Conservation (phyloP, 2,113 vertebrate species). For the Sialia sialis region DNA sequence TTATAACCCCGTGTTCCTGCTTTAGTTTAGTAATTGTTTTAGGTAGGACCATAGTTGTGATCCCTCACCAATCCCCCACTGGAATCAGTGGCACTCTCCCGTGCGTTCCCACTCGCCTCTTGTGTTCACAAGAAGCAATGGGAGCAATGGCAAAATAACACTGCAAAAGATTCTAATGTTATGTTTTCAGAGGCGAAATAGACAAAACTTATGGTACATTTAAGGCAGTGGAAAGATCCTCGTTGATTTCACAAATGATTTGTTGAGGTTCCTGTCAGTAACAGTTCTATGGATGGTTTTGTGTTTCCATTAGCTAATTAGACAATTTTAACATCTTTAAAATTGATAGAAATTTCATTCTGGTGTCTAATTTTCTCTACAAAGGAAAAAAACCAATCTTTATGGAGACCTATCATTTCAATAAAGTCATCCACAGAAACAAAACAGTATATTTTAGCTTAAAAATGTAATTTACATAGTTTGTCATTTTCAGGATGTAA, state of each 20-base stretch:
- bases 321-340: background rate
- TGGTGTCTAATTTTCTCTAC: background rate
- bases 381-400: background rate
- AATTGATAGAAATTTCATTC: background rate
- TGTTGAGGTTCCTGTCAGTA: background rate
- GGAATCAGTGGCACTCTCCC: background rate
- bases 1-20: background rate
- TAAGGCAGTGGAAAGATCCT: background rate
- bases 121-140: background rate
- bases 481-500: background rate
- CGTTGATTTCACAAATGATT: background rate
- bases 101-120: background rate
- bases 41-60: background rate
- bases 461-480: background rate
- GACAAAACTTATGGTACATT: background rate
- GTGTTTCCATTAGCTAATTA: background rate
- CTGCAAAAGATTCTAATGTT: background rate
- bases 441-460: background rate
- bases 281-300: background rate
- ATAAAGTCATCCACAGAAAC: background rate
- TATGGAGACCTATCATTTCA: background rate
- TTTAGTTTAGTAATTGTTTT: background rate
- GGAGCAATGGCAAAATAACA: background rate
- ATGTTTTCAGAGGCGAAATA: fast-evolving
- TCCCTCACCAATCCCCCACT: fast-evolving